Evolutionary conservation across 2,888 invertebrate species (phyloP), one percentile per base, ranked within the genome.

Genomic region (Synergus laeviventris): DNA sequence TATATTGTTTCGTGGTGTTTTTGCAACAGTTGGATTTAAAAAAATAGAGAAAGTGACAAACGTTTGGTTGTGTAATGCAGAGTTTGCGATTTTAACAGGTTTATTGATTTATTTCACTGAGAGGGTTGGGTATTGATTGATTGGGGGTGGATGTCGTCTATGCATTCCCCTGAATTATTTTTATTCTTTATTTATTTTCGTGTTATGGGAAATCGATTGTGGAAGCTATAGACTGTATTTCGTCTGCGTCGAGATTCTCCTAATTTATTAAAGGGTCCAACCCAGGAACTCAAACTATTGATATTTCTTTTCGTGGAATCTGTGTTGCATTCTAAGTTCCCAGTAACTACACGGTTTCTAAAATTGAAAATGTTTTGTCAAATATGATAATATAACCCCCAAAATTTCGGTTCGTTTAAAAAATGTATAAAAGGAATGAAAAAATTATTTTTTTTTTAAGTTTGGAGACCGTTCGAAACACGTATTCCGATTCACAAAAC

Each of bases 101-200:
- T 74, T 74, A 74, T 74, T 74, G 74, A 60, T 60, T 73, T 74
- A 24, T 74, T 45, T 59, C 21, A 24, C 9, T 38, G 31, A 38
- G 14, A 60, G 42, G 59, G 39, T 59, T 2, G 8, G 4, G 39
- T 60, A 74, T 74, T 38, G 59, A 59, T 74, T 74, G 60, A 74
- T 74, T 74, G 74, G 31, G 21, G 59, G 36, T 36, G 49, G 73
- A 31, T 31, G 31, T 31, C 31, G 5, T 18, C 21, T 8, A 21
- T n/a, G 38, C 18, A 14, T 39, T 9, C 11, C 14, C 11, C 14
- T 59, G 18, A 24, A 24, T 59, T 59, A 59, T 5, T 16, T 49
- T 14, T 21, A 18, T 59, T 12, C 24, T 24, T 59, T 59, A 24
- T 59, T 21, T 59, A 59, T 14, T 24, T 59, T 21, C 12, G 14